phyloP scores from a whole-genome alignment of 2,888 invertebrate species.

The Eumerus sabulonum region DNA sequence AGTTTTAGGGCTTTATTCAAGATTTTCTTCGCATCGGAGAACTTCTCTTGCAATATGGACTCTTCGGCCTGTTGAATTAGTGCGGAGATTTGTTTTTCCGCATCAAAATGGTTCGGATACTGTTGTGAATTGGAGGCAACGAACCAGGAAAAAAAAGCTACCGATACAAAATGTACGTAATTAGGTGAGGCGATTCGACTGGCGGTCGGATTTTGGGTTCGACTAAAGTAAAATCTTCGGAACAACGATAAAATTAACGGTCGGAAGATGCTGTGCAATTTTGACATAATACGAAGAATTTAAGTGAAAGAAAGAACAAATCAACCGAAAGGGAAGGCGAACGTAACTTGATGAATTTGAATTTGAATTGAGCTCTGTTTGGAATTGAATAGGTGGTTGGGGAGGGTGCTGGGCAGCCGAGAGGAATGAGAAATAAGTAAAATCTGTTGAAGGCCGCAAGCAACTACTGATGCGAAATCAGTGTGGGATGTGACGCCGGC shows the following conservation, averaged over 20 bases:
- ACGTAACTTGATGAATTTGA: too few relatives aligned
- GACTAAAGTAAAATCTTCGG: too few relatives aligned
- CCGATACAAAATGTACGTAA: not conserved
- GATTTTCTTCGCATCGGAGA: conserved; percentile 76
- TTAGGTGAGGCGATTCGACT: not conserved
- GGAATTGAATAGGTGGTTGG: too few relatives aligned
- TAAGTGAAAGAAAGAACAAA: not conserved
- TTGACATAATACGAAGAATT: conserved; percentile 42
- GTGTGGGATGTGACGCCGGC: too few relatives aligned
- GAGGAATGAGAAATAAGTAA: too few relatives aligned
- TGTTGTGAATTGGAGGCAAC: not conserved
- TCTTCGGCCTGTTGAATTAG: conserved; percentile 61
- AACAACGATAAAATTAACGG: not conserved
- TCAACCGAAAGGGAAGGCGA: not conserved
- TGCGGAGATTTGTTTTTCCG: conserved; percentile 61
- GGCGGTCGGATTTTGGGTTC: not conserved
- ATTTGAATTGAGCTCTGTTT: too few relatives aligned
- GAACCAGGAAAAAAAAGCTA: conserved; percentile 7
- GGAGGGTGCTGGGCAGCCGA: too few relatives aligned
- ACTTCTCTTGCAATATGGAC: conserved; percentile 70
- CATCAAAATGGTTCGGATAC: conserved; percentile 57
- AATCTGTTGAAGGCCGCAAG: too few relatives aligned
- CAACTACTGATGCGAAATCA: too few relatives aligned
- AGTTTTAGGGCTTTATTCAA: conserved; percentile 77
- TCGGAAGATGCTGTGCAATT: conserved; percentile 37